A percentile compares a stretch with the other conserved stretches of the same genome.
phyloP scores from a whole-genome alignment of 2,888 invertebrate species.

The Mactromeris polynyma region DNA sequence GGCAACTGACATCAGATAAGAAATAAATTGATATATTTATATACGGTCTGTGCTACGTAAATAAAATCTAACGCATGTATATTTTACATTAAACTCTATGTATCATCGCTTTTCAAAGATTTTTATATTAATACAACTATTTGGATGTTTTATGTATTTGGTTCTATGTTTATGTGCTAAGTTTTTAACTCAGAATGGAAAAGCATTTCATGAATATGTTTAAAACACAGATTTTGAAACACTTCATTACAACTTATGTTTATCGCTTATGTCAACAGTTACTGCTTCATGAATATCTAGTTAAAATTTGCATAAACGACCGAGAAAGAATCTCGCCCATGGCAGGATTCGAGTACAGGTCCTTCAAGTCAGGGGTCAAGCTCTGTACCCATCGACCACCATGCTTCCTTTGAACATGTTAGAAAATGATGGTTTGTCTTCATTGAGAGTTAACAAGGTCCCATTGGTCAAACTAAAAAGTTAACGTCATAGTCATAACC shows the following conservation, averaged over 20 bases:
- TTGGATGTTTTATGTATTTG: no score
- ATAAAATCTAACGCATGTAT: not conserved
- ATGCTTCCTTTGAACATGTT: no score
- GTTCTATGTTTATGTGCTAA: not conserved
- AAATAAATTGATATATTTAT: not conserved
- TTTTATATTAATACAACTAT: no score
- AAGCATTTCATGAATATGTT: not conserved
- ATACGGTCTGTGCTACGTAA: not conserved
- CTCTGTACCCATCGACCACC: no score
- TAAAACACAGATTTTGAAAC: not conserved
- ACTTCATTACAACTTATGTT: no score
- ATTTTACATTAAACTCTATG: not conserved
- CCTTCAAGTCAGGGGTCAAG: no score
- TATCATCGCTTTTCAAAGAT: no score
- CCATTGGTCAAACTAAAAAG: not conserved
- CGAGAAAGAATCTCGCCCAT: no score
- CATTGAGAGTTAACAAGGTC: not conserved
- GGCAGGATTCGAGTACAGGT: no score
- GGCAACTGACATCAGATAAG: constrained; percentile 9
- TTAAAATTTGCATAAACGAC: no score
- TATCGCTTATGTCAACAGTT: no score
- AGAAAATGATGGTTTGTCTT: not conserved
- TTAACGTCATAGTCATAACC: not conserved
- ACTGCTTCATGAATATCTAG: no score
- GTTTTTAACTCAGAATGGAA: not conserved